Conservation (phyloP, 2,113 vertebrate genomes). For the Edolisoma coerulescens region DNA sequence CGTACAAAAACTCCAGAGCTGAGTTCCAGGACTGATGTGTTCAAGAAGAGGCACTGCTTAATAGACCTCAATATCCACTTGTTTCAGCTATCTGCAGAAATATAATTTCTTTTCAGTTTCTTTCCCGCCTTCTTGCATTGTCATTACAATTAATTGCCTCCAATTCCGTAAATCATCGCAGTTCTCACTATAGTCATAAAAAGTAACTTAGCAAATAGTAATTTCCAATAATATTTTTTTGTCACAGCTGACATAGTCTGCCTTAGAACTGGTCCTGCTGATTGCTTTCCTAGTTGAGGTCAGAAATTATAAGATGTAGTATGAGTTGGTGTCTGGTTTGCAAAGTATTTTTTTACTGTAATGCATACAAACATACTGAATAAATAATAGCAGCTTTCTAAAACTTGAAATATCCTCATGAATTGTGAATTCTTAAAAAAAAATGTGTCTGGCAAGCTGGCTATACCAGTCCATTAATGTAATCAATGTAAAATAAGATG, state of each 20-base stretch:
- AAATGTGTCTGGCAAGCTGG: fast-evolving
- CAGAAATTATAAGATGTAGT: background rate
- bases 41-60: background rate
- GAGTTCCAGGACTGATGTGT: background rate
- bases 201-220: background rate
- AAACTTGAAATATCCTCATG: background rate
- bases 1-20: background rate
- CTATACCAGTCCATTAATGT: background rate
- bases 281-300: background rate
- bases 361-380: background rate
- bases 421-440: background rate
- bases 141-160: background rate
- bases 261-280: background rate
- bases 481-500: background rate
- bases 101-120: background rate
- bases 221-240: background rate
- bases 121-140: background rate
- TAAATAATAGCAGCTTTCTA: background rate
- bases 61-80: background rate
- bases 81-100: background rate
- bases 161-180: background rate
- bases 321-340: background rate
- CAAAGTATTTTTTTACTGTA: background rate
- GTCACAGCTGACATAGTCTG: background rate
- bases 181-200: background rate